Conservation (phyloP, 1,140 invertebrate species). For the Telenomus remus region DNA sequence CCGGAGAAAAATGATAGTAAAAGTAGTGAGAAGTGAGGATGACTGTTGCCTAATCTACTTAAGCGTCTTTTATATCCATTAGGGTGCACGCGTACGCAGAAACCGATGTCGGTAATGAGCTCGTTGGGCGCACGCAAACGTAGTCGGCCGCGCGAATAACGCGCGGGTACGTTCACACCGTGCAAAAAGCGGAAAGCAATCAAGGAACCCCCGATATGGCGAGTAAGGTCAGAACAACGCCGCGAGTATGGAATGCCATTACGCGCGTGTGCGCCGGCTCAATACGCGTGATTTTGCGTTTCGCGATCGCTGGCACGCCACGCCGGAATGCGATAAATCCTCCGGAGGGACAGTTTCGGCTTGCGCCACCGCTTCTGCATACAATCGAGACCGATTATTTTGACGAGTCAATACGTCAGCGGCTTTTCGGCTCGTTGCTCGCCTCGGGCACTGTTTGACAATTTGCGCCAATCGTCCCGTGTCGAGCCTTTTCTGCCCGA, state of each 20-base stretch:
- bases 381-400: conserved; percentile 40
- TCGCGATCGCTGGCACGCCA: conserved; percentile 40
- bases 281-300: conserved; percentile 59
- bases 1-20: conserved; percentile 10
- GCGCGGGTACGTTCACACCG: conserved; percentile 58
- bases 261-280: conserved; percentile 57
- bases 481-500: conserved; percentile 12
- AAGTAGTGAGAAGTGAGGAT: conserved; percentile 57
- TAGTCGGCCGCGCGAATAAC: conserved; percentile 46
- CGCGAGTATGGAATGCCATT: conserved; percentile 70
- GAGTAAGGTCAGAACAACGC: conserved; percentile 71
- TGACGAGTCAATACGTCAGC: conserved; percentile 51
- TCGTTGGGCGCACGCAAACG: conserved; percentile 44
- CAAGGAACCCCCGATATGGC: conserved; percentile 69
- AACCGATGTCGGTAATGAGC: conserved; percentile 47
- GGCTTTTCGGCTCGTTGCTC: conserved; percentile 34
- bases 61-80: conserved; percentile 62
- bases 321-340: conserved; percentile 55
- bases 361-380: conserved; percentile 46
- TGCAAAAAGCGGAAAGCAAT: conserved; percentile 70
- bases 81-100: conserved; percentile 55
- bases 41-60: conserved; percentile 62
- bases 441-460: conserved; percentile 18
- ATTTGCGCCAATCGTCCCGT: conserved; percentile 21
- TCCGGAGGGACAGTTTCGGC: conserved; percentile 46